Conservation (phyloP, 2,888 invertebrate species). For the Notocelia uddmanniana region DNA sequence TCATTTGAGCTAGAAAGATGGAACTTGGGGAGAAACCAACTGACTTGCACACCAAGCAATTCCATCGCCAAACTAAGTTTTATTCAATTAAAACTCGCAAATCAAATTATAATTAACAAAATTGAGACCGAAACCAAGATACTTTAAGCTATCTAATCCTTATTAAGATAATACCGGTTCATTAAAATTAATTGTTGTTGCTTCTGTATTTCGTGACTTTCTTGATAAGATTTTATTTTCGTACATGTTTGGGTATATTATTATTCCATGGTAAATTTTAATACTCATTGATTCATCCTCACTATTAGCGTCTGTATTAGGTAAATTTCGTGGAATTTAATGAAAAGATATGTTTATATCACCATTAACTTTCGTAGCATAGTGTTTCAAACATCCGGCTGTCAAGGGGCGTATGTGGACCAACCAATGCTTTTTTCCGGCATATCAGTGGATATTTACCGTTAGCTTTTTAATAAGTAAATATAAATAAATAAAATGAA, state of each 20-base stretch:
- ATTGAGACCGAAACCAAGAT: slow-evolving; percentile 26
- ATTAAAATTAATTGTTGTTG: slow-evolving; percentile 37
- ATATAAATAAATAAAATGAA: too few species aligned
- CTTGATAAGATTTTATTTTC: background rate
- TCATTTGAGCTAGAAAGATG: background rate
- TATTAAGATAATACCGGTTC: slow-evolving; percentile 34
- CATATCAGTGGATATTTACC: too few species aligned
- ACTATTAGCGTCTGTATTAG: background rate
- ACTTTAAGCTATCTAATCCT: slow-evolving; percentile 22
- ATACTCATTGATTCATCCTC: background rate
- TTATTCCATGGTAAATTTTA: too few species aligned
- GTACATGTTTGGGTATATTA: background rate
- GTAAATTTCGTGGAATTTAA: background rate
- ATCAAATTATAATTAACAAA: slow-evolving; percentile 42
- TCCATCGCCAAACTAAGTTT: background rate
- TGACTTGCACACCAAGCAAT: background rate
- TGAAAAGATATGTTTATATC: background rate
- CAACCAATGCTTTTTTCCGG: too few species aligned
- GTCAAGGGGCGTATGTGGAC: too few species aligned
- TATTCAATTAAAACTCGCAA: slow-evolving; percentile 33
- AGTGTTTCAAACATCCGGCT: too few species aligned
- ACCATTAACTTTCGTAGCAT: too few species aligned
- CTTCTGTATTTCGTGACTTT: slow-evolving; percentile 4
- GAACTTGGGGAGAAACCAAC: background rate
- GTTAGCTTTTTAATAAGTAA: too few species aligned